These are phyloP conservation scores for Macroramphosus scolopax DNA, from an alignment of 2,797 vertebrate genomes.

Conservation along the genomic window DNA sequence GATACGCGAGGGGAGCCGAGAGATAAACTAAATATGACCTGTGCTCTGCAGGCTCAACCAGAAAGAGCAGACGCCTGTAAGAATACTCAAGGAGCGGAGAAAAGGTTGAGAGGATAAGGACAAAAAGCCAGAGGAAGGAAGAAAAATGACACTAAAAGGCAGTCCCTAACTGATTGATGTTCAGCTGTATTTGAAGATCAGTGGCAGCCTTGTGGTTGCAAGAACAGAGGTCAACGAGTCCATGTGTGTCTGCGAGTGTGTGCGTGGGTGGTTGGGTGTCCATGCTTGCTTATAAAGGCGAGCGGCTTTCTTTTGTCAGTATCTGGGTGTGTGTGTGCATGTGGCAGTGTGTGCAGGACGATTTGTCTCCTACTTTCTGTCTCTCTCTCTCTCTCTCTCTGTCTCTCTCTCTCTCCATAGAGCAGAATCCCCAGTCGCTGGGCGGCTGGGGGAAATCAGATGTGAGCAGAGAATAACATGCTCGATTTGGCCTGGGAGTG, in stretches of 20 bases:
- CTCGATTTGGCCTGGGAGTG: constrained; percentile 87
- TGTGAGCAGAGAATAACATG: constrained; percentile 91
- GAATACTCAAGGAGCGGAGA: constrained; percentile 72
- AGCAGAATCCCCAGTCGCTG: constrained; percentile 82
- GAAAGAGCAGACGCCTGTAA: constrained; percentile 74
- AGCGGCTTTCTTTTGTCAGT: constrained; percentile 56
- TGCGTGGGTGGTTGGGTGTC: constrained; percentile 27
- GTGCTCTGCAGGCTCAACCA: constrained; percentile 71
- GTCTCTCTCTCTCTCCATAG: constrained; percentile 79
- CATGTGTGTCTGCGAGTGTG: constrained; percentile 30
- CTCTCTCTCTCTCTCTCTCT: constrained; percentile 57
- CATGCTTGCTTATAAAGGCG: constrained; percentile 42
- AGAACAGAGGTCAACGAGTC: constrained; percentile 80
- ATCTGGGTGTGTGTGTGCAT: constrained; percentile 35
- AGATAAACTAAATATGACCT: constrained; percentile 80
- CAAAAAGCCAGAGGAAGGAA: constrained; percentile 77
- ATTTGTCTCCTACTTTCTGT: too few relatives aligned
- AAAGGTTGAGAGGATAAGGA: constrained; percentile 70
- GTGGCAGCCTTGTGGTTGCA: constrained; percentile 84
- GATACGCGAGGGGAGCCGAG: constrained; percentile 62
- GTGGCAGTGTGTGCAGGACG: too few relatives aligned
- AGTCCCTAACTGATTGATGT: constrained; percentile 87
- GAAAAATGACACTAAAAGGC: constrained; percentile 84
- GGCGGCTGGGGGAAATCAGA: constrained; percentile 84
- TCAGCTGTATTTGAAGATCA: constrained; percentile 91